These are phyloP conservation scores for Dendrocopos noguchii DNA, from an alignment of 2,113 vertebrate species.

Conservation along the genomic window DNA sequence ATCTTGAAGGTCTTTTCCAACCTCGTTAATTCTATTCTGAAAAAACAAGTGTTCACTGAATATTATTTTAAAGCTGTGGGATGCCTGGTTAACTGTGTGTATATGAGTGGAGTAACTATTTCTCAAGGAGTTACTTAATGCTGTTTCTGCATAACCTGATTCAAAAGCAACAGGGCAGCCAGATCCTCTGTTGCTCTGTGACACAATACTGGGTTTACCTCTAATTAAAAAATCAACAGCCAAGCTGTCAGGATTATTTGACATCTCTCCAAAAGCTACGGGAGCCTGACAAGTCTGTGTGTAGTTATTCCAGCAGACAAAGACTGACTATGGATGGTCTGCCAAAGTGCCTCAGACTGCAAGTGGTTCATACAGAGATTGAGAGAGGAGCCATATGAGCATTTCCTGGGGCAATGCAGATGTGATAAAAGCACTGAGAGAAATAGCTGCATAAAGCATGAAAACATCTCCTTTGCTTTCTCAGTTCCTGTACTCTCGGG, in stretches of 20 bases:
- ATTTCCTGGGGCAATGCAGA: not conserved
- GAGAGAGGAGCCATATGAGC: not conserved
- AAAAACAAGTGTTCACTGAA: not conserved
- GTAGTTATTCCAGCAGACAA: not conserved
- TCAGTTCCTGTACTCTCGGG: not conserved
- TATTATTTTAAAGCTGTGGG: not conserved
- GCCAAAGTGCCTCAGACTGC: not conserved
- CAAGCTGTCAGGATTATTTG: not conserved
- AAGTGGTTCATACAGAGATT: not conserved
- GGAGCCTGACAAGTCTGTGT: not conserved
- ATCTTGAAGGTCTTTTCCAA: too few species aligned
- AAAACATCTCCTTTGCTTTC: not conserved
- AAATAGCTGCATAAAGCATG: not conserved
- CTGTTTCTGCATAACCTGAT: not conserved
- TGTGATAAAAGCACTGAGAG: not conserved
- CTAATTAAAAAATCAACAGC: not conserved
- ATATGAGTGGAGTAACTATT: not conserved
- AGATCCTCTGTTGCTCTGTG: not conserved
- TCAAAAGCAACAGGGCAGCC: not conserved
- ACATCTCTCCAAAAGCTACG: not conserved
- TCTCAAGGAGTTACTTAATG: not conserved
- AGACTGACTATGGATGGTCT: not conserved
- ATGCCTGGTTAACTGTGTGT: not conserved
- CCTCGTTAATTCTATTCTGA: too few species aligned
- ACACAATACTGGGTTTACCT: not conserved